Conservation (phyloP, 2,113 vertebrate genomes). For the Nematolebias whitei region DNA sequence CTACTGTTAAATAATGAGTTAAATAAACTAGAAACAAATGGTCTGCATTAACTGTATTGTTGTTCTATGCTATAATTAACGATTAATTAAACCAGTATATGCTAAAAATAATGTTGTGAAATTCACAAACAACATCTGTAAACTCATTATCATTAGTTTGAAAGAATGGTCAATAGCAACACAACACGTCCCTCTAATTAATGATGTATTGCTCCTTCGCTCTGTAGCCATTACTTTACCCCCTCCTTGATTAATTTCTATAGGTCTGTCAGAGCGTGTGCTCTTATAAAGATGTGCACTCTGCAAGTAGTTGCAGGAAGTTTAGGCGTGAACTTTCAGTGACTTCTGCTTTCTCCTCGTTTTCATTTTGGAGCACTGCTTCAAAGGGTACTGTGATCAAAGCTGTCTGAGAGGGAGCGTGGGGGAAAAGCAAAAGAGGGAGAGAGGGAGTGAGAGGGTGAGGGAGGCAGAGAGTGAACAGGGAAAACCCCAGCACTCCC, state of each 20-base stretch:
- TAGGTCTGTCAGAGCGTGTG: slow-evolving; percentile 57
- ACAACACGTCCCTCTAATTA: slow-evolving; percentile 22
- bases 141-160: slow-evolving; percentile 29
- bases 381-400: slow-evolving; percentile 91
- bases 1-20: too few relatives aligned
- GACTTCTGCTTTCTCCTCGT: slow-evolving; percentile 83
- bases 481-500: slow-evolving; percentile 72
- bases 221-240: slow-evolving; percentile 29
- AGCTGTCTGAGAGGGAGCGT: slow-evolving; percentile 82
- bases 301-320: slow-evolving; percentile 83
- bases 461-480: slow-evolving; percentile 49
- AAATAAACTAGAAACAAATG: background rate
- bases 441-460: slow-evolving; percentile 23
- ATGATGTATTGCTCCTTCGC: slow-evolving; percentile 44
- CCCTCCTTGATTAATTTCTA: slow-evolving; percentile 43
- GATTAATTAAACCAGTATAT: background rate
- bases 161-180: slow-evolving; percentile 32
- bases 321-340: slow-evolving; percentile 85
- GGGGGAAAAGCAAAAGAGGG: slow-evolving; percentile 73
- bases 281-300: slow-evolving; percentile 71
- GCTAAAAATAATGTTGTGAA: background rate
- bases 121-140: slow-evolving; percentile 18
- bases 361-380: slow-evolving; percentile 86
- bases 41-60: background rate
- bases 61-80: background rate